Base-by-base conservation (phyloP, 2,797 vertebrate genomes). In the Cottoperca gobio region DNA sequence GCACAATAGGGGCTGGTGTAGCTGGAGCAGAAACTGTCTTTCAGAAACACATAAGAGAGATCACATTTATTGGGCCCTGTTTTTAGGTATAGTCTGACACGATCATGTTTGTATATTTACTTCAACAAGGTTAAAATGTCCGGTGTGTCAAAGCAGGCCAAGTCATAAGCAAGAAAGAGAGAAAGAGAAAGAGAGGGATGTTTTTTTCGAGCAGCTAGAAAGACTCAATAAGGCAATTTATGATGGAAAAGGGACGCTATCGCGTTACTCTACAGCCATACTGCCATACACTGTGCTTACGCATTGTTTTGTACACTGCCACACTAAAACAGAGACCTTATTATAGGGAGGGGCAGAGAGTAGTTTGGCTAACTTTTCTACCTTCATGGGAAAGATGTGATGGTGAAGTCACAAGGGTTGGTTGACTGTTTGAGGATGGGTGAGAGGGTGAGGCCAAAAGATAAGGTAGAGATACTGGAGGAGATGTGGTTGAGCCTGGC, bases 11-110 rank as follows among this genome's bases (percentile, higher is more conserved):
- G 31, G 79, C 90, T 42, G 93, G 89, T 1, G 91, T 88, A 21
- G 88, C 84, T 63, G 93, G 90, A 87, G 91, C 91, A 66, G 92
- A 94, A 66, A 79, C 72, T 42, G 88, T 88, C 93, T 93, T 80
- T 82, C 78, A 83, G 61, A 82, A 73, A 84, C 70, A 86, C 46
- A 81, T 3, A 48, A 19, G 11, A 76, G 37, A 76, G 52, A 73
- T 48, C 35, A 52, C 26, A 55, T 39, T 63, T 42, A 73, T 12
- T 40, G 16, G 26, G 71, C 11, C 12, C 19, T 55, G 14, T 19
- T 21, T 75, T 73, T 9, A 52, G 35, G 19, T 28, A 33, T 17
- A 45, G 14, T 64, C 43, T 19, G 23, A 66, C 19, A 71, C 17
- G 6, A 52, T 54, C 8, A 42, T 42, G 70, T 48, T 61, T 70